Base-by-base conservation (phyloP, 92 coral and sea anemone genomes). In the Epizoanthus rinbou region DNA sequence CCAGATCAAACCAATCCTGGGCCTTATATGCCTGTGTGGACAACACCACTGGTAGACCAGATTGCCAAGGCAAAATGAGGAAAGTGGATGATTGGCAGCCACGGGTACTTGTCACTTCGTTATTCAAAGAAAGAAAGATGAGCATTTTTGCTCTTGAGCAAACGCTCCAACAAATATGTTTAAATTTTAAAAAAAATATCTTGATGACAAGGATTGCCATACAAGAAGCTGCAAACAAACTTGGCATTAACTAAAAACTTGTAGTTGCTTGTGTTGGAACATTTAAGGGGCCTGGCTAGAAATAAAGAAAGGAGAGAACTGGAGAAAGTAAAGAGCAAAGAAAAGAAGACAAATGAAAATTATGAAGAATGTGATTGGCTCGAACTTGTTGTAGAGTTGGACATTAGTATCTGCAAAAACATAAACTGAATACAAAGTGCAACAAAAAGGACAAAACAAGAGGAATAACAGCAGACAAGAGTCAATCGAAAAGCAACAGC, bases 81-180 rank as follows among this genome's bases (percentile, higher is more conserved):
- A 39, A 28, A 71, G 86, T 31, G 6, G 80, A 83, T 83, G 86
- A 83, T 70, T 83, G 69, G 24, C 86, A 83, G 58, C 80, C 86
- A 4, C 28, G 86, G 0, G 71, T 43, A 7, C 3, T 83, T 54
- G 54, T 83, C 21, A 70, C 86, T 1, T 54, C 78, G 17, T 45
- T 82, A 56, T 69, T 23, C 8, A 78, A 60, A 3, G 24, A 78
- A 10, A 71, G 83, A 60, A 33, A 59, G 0, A 78, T 78, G 5
- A n/a, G n/a, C n/a, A n/a, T n/a, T n/a, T n/a, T n/a, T n/a, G n/a
- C n/a, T n/a, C n/a, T n/a, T n/a, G n/a, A n/a, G n/a, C n/a, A n/a
- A n/a, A n/a, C n/a, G n/a, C n/a, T n/a, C n/a, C n/a, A n/a, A n/a
- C n/a, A n/a, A n/a, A n/a, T n/a, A n/a, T n/a, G n/a, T n/a, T n/a